Conservation (phyloP, 2,888 invertebrate genomes). For the Drosophila maculinotata region DNA sequence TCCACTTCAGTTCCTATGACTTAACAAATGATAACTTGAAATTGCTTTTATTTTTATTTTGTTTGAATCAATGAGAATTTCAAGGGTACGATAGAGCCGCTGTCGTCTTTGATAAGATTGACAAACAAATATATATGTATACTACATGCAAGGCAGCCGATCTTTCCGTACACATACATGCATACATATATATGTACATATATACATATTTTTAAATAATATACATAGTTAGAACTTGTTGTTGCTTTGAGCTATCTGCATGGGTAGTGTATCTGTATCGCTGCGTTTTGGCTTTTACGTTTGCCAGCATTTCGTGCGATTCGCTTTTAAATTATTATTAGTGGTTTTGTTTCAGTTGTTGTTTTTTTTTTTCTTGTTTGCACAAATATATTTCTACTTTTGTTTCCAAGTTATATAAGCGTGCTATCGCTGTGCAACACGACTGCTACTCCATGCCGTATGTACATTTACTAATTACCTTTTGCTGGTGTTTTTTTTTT, state of each 20-base stretch:
- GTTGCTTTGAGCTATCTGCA: conserved; percentile 50
- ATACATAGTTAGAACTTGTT: conserved; percentile 16
- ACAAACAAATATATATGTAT: conserved; percentile 54
- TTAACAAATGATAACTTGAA: conserved; percentile 46
- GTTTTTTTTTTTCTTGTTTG: conserved; percentile 27
- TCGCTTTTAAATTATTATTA: conserved; percentile 51
- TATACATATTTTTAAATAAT: conserved; percentile 5
- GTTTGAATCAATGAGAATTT: conserved; percentile 62
- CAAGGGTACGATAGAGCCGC: conserved; percentile 70
- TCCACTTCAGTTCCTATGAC: conserved; percentile 47
- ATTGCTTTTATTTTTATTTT: conserved; percentile 49
- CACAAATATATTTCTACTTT: conserved; percentile 41
- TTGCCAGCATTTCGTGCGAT: conserved; percentile 56
- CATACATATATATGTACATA: conserved; percentile 12
- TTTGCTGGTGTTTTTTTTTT: conserved; percentile 69
- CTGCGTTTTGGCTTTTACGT: conserved; percentile 55
- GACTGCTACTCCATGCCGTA: conserved; percentile 56
- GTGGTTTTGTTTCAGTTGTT: conserved; percentile 22
- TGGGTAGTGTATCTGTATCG: conserved; percentile 53
- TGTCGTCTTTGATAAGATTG: conserved; percentile 71
- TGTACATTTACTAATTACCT: conserved; percentile 72
- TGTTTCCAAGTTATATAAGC: conserved; percentile 73
- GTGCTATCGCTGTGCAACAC: conserved; percentile 71
- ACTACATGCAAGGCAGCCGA: conserved; percentile 42
- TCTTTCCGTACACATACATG: conserved; percentile 29